Evolutionary conservation across 2,113 vertebrate genomes (phyloP), one percentile per base, ranked within the genome.

Genomic region (Notarius quadriscutis): DNA sequence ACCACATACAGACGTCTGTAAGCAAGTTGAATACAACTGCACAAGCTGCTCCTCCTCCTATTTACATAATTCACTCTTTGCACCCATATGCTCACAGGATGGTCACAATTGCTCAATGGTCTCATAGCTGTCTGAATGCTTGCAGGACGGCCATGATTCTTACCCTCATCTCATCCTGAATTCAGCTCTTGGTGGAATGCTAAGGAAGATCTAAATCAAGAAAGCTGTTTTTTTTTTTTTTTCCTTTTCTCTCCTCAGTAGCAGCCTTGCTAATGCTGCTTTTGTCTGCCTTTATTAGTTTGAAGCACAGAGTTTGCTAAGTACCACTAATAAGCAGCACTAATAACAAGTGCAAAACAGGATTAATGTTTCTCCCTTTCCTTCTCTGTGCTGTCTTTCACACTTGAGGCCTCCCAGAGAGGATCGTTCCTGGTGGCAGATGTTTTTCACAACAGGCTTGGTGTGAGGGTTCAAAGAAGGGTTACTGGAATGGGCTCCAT

Each of bases 201-300:
- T 83, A 63, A 83, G 74, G 41, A 65, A 84, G 81, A 79, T 89
- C 67, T 67, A 58, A 27, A 8, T 41, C 53, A 51, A 79, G 88
- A 90, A 92, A 92, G 86, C 93, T 94, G 93, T 95, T 94, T 94
- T 63, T 89, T 91, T 62, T 95, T 94, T 94, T 63, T 89, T 91
- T 62, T 72, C 25, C 60, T 84, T 69, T n/a, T 60, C 65, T 91
- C 91, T 92, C 91, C 91, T 92, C 90, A 89, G 50, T 83, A 77
- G 91, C 92, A 93, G 91, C 92, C 90, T 89, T 91, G 92, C 92
- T 94, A 93, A 94, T 92, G 92, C 94, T 94, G 89, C 91, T 93
- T 94, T 94, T 95, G 92, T 95, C 94, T 91, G 92, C 91, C 93
- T 93, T 74, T 94, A 95, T 94, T 94, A 93, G 90, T 93, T 18